Evolutionary conservation across 2,113 vertebrate genomes (phyloP).

Genomic region (Nothocercus nigrocapillus): DNA sequence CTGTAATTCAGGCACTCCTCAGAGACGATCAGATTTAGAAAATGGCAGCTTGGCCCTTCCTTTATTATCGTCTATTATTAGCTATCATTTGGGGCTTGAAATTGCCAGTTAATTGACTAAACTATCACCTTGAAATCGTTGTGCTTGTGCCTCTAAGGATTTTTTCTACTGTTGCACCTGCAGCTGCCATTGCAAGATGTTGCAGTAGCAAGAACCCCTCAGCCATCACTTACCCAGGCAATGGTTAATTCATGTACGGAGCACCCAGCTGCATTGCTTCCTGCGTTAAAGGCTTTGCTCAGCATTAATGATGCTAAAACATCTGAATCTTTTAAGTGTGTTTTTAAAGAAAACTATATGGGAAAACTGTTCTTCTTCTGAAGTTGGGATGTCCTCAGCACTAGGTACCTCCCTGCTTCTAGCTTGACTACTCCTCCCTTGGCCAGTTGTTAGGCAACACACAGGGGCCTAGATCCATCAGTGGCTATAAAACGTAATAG

Average conservation of each 20-base stretch:
- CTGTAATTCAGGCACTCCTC: conserved; percentile 45
- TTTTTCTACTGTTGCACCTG: not conserved
- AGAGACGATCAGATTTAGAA: conserved; percentile 45
- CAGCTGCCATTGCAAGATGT: not conserved
- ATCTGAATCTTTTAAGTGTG: not conserved
- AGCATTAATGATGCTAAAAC: not conserved
- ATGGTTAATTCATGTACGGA: not conserved
- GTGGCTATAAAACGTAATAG: not conserved
- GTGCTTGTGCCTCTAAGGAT: not conserved
- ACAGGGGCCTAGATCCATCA: not conserved
- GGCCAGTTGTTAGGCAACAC: not conserved
- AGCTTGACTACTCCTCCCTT: not conserved
- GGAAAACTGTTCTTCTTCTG: not conserved
- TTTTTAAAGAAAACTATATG: not conserved
- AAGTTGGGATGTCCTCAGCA: not conserved
- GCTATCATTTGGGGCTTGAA: conserved; percentile 15
- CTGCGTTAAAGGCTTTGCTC: not conserved
- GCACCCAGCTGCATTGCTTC: not conserved
- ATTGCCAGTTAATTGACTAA: conserved; percentile 28
- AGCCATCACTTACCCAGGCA: not conserved
- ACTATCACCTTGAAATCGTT: not conserved
- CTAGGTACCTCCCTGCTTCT: not conserved
- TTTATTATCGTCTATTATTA: conserved; percentile 50
- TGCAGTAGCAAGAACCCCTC: not conserved
- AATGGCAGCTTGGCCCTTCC: conserved; percentile 1